Evolutionary conservation across 1,140 invertebrate species (phyloP).

Genomic region (Bombus pyrosoma): DNA sequence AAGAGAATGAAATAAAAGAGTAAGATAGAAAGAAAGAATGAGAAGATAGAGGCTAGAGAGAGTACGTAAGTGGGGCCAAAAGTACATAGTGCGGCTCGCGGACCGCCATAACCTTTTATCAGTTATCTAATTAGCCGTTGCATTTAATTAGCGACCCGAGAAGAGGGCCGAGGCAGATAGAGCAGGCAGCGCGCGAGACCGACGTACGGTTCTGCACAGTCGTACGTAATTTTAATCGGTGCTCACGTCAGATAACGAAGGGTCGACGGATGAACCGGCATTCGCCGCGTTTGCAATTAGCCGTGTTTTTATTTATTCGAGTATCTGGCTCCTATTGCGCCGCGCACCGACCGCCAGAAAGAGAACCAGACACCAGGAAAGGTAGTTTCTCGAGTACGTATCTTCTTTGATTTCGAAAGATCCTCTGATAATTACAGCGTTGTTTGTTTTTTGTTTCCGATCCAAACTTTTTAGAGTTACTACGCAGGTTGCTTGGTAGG

Average conservation of each 20-base stretch:
- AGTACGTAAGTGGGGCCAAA: conserved; percentile 35
- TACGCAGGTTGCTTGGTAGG: not conserved
- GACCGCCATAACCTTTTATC: conserved; percentile 72
- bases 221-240: conserved; percentile 74
- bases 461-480: too few relatives aligned
- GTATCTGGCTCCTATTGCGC: conserved; percentile 51
- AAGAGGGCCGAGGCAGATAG: conserved; percentile 56
- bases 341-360: not conserved
- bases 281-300: conserved; percentile 74
- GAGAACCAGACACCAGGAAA: not conserved
- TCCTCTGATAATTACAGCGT: too few relatives aligned
- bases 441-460: too few relatives aligned
- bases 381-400: not conserved
- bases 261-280: conserved; percentile 69
- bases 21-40: not conserved
- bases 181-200: conserved; percentile 46
- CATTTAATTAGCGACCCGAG: conserved; percentile 72
- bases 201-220: conserved; percentile 37
- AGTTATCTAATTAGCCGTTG: conserved; percentile 77
- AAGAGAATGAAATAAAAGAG: not conserved
- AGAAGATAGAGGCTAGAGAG: not conserved
- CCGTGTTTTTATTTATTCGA: conserved; percentile 74
- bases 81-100: conserved; percentile 51
- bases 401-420: not conserved
- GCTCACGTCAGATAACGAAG: conserved; percentile 73